Percentiles rank a stretch among this genome's conserved stretches.
These are phyloP conservation scores for Amphibalanus amphitrite DNA, from an alignment of 1,140 invertebrate species.

Conservation along the genomic window DNA sequence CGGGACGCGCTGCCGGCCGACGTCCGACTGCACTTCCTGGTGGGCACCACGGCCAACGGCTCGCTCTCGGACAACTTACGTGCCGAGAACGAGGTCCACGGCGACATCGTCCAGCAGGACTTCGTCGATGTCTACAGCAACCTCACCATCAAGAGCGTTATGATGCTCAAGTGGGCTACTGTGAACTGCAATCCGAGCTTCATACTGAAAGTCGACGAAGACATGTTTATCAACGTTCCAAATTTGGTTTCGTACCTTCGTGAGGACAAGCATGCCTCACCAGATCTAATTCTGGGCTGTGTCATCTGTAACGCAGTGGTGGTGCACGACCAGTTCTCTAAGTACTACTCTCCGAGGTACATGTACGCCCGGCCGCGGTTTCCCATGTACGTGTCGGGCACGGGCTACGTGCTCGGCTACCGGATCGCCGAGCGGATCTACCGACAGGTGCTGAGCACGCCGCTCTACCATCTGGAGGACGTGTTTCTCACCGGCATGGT, in stretches of 20 bases:
- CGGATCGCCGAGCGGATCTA: constrained; percentile 47
- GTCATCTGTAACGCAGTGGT: background rate
- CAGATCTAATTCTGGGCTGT: background rate
- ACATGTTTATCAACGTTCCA: constrained; percentile 57
- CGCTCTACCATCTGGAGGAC: constrained; percentile 41
- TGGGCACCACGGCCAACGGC: background rate
- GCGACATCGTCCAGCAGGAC: constrained; percentile 77
- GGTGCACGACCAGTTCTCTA: background rate
- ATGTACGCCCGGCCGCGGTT: constrained; percentile 28
- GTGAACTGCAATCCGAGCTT: constrained; percentile 10
- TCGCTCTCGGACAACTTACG: background rate
- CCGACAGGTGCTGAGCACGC: constrained; percentile 38
- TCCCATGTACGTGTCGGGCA: constrained; percentile 67
- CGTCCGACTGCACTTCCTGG: background rate
- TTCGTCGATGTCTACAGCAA: constrained; percentile 85
- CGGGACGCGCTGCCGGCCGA: background rate
- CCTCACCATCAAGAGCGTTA: constrained; percentile 76
- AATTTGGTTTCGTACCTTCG: constrained; percentile 18
- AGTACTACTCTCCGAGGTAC: constrained; percentile 2
- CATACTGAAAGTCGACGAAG: constrained; percentile 73
- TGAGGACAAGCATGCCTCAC: background rate
- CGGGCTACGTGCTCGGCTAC: constrained; percentile 61
- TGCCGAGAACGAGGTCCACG: constrained; percentile 31
- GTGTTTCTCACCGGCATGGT: constrained; percentile 58
- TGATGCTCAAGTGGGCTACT: constrained; percentile 56